Base-by-base conservation (phyloP, 2,113 vertebrate genomes). In the Mastomys natalensis region DNA sequence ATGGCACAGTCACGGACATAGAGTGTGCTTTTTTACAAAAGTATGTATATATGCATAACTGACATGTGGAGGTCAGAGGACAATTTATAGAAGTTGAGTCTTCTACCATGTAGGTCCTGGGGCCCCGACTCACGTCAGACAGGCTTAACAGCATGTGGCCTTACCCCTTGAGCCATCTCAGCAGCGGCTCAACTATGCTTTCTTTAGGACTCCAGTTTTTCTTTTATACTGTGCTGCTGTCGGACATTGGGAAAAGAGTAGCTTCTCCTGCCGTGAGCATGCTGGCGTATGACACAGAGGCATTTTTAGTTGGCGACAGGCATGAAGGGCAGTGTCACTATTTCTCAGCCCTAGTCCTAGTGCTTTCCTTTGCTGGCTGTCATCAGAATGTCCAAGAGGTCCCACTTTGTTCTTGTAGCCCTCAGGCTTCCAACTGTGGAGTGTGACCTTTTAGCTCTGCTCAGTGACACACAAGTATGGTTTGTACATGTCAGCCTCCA, bases 331-430 rank as follows among this genome's bases (percentile, higher is more conserved):
- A n/a, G 72, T 34, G 40, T 40, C 55, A 34, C 60, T 64, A 2
- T 45, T 51, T 21, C 74, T 26, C 2, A 2, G 58, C 40, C 78
- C 87, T 58, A 7, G 19, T 37, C 45, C 73, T 17, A 15, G 21
- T 3, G 34, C 13, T 0, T 70, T 26, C 77, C 78, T 64, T 74
- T 68, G 16, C 89, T 95, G 89, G 26, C 93, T 64, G 72, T 90
- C 15, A 0, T n/a, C 87, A 58, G 91, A 15, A 17, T 87, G 77
- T 74, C 77, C 60, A 82, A 21, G 53, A 85, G 89, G 51, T 26
- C 86, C 89, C 64, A 29, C 82, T 97, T 91, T 89, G 73, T 92
- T 87, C 62, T 55, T 84, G 55, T 78, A 76, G 66, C 43, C 21
- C n/a, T 4, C 40, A 31, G 58, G 43, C 66, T 58, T 95, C 85